Evolutionary conservation across 2,113 vertebrate species (phyloP).

Genomic region (Seriola aureovittata): DNA sequence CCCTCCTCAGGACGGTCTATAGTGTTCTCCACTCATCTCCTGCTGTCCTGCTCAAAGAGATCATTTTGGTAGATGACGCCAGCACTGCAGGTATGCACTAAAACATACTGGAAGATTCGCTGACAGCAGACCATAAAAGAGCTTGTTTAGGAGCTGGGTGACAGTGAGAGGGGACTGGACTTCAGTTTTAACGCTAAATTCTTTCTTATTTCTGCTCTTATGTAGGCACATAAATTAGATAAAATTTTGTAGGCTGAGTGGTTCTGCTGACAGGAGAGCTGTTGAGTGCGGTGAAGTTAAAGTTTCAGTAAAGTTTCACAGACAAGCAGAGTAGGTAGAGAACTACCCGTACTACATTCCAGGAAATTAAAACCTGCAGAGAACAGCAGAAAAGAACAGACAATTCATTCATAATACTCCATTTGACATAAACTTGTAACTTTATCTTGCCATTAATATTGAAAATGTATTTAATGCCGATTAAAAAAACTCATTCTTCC

Average conservation of each 20-base stretch:
- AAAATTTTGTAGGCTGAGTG: not conserved
- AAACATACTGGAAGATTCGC: not conserved
- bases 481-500: not conserved
- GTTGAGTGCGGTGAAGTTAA: not conserved
- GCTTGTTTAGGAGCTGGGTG: not conserved
- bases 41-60: conserved; percentile 89
- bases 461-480: not conserved
- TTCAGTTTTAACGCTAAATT: not conserved
- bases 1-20: conserved; percentile 92
- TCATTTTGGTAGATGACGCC: conserved; percentile 95
- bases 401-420: not conserved
- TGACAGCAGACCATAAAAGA: not conserved
- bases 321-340: not conserved
- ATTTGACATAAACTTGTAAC: not conserved
- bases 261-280: not conserved
- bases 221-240: not conserved
- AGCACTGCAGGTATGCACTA: conserved; percentile 88
- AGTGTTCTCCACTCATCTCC: conserved; percentile 93
- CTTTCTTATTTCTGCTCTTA: not conserved
- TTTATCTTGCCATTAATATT: not conserved
- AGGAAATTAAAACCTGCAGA: not conserved
- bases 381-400: not conserved
- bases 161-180: not conserved
- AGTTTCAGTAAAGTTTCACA: not conserved
- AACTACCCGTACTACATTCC: not conserved